These are phyloP conservation scores for Archegozetes longisetosus DNA, from an alignment of 1,140 invertebrate genomes.

Conservation along the genomic window DNA sequence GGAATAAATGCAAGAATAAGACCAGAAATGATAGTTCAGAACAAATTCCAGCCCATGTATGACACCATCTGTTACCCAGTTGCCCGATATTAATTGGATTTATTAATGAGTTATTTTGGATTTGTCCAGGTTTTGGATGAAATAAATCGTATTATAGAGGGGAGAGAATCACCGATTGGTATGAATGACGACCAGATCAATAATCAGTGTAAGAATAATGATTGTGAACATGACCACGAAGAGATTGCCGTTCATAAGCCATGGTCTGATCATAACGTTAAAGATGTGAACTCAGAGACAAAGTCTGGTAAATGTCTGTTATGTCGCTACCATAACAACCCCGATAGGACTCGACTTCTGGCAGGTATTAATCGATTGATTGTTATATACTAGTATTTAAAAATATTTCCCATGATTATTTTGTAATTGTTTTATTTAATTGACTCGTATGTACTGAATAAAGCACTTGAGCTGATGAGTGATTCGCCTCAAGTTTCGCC, in stretches of 20 bases:
- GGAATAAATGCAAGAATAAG: neutral
- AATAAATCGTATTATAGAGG: neutral
- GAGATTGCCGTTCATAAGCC: too few species aligned
- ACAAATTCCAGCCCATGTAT: neutral
- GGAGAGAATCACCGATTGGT: neutral
- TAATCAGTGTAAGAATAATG: too few species aligned
- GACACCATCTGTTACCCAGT: neutral
- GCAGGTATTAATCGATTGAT: neutral
- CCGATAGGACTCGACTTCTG: neutral
- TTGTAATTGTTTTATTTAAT: neutral
- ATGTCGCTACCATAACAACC: neutral
- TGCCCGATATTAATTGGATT: neutral
- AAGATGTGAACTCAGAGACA: neutral
- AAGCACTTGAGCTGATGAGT: neutral
- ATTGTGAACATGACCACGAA: neutral
- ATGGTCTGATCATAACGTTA: neutral
- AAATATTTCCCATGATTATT: neutral
- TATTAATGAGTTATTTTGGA: neutral
- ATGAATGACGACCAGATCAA: neutral
- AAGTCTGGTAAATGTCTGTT: neutral
- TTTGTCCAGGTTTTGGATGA: neutral
- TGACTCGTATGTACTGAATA: neutral
- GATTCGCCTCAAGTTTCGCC: neutral
- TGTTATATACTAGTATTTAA: neutral
- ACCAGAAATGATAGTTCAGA: neutral